A percentile compares a stretch with the other conserved stretches of the same genome.
These are phyloP conservation scores for Elymnias hypermnestra DNA, from an alignment of 1,140 invertebrate species.

Conservation along the genomic window DNA sequence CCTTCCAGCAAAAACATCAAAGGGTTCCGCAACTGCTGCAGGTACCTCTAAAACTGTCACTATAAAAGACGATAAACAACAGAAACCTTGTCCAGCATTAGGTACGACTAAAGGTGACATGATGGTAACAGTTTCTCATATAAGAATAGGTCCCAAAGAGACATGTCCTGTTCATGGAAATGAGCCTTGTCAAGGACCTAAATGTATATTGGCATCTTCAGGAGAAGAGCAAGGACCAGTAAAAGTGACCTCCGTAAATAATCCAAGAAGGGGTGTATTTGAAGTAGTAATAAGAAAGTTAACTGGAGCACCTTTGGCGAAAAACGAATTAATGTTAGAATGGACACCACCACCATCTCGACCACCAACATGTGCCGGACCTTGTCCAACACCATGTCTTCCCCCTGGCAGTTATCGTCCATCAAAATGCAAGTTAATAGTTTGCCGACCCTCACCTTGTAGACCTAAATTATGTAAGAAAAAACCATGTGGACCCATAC, in stretches of 20 bases:
- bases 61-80: conserved; percentile 40
- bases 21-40: conserved; percentile 25
- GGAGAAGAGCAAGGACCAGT: conserved; percentile 44
- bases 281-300: conserved; percentile 58
- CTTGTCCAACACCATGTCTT: conserved; percentile 30
- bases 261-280: conserved; percentile 62
- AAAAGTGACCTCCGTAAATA: conserved; percentile 48
- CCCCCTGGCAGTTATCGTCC: conserved; percentile 28
- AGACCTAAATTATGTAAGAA: conserved; percentile 40
- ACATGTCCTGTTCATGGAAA: conserved; percentile 48
- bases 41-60: conserved; percentile 38
- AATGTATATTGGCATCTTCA: conserved; percentile 41
- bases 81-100: conserved; percentile 38
- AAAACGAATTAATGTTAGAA: conserved; percentile 62
- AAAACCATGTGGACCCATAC: conserved; percentile 20
- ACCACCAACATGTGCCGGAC: conserved; percentile 31
- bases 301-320: conserved; percentile 57
- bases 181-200: conserved; percentile 51
- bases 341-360: conserved; percentile 57
- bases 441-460: conserved; percentile 36
- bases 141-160: conserved; percentile 48
- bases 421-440: conserved; percentile 42
- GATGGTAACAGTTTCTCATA: conserved; percentile 52
- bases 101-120: conserved; percentile 40
- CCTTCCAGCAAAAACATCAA: conserved; percentile 18